phyloP scores from a whole-genome alignment of 2,113 vertebrate genomes.

The Columba janthina region DNA sequence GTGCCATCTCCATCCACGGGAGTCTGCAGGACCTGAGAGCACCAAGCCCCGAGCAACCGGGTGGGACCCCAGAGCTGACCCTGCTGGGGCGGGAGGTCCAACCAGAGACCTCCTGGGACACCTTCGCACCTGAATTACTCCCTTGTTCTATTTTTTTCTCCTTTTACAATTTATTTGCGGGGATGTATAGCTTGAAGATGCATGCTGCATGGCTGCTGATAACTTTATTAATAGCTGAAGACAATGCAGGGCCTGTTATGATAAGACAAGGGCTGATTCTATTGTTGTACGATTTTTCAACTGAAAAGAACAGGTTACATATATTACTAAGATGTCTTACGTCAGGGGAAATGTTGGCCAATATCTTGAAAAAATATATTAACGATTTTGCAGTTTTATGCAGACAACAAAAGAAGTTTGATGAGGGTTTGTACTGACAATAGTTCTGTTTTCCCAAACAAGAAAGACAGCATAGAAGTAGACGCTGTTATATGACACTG shows the following conservation, averaged over 20 bases:
- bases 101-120: neutral
- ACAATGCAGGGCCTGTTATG: too few species aligned
- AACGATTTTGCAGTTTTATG: neutral
- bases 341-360: neutral
- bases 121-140: neutral
- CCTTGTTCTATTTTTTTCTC: neutral
- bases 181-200: neutral
- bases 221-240: neutral
- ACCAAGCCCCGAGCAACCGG: neutral
- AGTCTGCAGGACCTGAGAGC: neutral
- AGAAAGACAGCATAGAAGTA: neutral
- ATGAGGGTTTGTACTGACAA: neutral
- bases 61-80: neutral
- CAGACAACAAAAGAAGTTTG: neutral
- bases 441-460: neutral
- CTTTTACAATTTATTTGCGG: neutral
- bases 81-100: neutral
- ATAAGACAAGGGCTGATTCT: too few species aligned
- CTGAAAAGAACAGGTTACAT: neutral
- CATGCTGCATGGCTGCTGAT: neutral
- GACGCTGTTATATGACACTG: neutral
- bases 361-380: neutral
- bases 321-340: neutral
- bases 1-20: neutral
- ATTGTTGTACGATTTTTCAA: neutral